These are phyloP conservation scores for Drosophila lacertosa DNA, from an alignment of 1,140 invertebrate genomes.

Conservation along the genomic window DNA sequence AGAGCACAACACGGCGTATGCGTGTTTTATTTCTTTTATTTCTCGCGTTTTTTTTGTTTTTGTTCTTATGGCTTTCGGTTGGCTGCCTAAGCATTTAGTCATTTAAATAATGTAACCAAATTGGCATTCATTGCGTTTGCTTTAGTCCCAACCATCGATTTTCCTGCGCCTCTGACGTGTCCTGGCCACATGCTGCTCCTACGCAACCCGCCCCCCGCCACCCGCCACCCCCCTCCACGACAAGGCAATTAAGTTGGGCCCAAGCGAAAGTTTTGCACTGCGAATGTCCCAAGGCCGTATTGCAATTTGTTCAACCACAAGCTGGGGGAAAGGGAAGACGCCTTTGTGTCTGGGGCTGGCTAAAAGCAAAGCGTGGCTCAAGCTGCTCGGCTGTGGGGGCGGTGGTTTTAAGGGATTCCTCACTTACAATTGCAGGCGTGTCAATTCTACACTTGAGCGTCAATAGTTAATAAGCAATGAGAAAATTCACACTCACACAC, in stretches of 20 bases:
- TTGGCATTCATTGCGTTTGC: conserved; percentile 54
- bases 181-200: conserved; percentile 3
- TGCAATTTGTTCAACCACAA: neutral
- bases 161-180: conserved; percentile 24
- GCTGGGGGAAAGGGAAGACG: neutral
- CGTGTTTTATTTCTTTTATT: conserved; percentile 48
- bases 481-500: conserved; percentile 40
- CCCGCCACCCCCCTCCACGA: too few species aligned
- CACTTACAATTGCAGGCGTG: conserved; percentile 6
- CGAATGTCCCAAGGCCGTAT: conserved; percentile 35
- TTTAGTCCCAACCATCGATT: conserved; percentile 22
- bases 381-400: too few species aligned
- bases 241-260: conserved; percentile 65
- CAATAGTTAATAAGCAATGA: conserved; percentile 19
- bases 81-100: conserved; percentile 51
- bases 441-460: conserved; percentile 7
- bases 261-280: conserved; percentile 44
- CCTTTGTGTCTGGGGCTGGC: conserved; percentile 14
- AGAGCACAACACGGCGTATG: conserved; percentile 52
- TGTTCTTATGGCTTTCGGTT: conserved; percentile 1
- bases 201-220: too few species aligned
- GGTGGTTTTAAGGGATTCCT: too few species aligned
- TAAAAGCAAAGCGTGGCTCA: conserved; percentile 9
- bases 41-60: conserved; percentile 12
- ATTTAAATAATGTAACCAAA: conserved; percentile 66